Base-by-base conservation (phyloP, 64 coral and sea anemone genomes). In the Platygyra sinensis region DNA sequence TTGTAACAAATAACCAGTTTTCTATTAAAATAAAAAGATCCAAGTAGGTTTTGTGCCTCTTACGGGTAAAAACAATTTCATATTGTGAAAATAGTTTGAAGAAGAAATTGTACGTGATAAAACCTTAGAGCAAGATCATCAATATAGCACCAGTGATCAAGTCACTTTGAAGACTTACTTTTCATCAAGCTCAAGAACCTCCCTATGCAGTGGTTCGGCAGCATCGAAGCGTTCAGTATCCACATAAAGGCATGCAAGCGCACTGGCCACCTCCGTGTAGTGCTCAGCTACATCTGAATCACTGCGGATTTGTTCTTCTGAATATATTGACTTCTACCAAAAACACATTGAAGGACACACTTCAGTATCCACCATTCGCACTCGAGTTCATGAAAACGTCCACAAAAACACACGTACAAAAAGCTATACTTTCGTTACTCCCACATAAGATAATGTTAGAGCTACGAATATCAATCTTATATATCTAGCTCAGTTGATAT, bases 191-290 rank as follows among this genome's bases (percentile, higher is more conserved):
- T 93, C 64, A 14, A 96, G 76, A 27, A 96, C 94, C 67, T 96
- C 94, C 25, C 76, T 86, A 61, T 96, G 94, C 2, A 96, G 75
- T 4, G 72, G 57, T 9, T 93, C 91, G 59, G 67, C 94, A 22
- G 88, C 80, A 28, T 82, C 88, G 80, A 96, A 96, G 75, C 86
- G 74, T 30, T 96, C 94, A 18, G 91, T 93, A 52, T 96, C 91
- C 69, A 96, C 94, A 38, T 90, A 93, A 64, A 93, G 15, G 86
- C 87, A 90, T 0, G 94, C 94, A 19, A 96, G 36, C 1, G 75
- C 52, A 61, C 90, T 96, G 11, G 33, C 75, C 74, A 96, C 90
- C 24, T 80, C 52, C 3, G 83, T 63, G 31, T 89, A 93, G 27
- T 87, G 51, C 62, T 87, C 75, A 5, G 92, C 82, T 8, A 87